Evolutionary conservation across 2,113 vertebrate genomes (phyloP), one percentile per base, ranked within the genome.

Genomic region (Rhinogobius similis): DNA sequence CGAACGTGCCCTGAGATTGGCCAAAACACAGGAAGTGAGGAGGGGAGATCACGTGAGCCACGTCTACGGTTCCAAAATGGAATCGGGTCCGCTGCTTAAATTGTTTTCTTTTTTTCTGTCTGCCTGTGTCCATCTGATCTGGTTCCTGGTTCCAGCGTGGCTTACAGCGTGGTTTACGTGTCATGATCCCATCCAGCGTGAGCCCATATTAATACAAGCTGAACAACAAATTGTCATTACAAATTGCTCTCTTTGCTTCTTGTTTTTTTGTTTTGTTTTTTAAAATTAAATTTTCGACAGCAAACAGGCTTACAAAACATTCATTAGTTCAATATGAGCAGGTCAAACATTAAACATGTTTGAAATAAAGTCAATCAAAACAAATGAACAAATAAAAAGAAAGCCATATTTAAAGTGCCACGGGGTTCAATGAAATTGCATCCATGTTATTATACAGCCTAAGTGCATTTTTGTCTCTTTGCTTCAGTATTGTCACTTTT

Each of bases 111-210:
- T 9, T 20, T 21, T 21, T 21, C 1, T n/a, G 2, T n/a, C 14
- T 21, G 8, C 21, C 20, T 39, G 32, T 10, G 48, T 20, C n/a
- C 26, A 41, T 32, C 13, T 11, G 16, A 16, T 23, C 23, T 56
- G 11, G 24, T 46, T 46, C 43, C 12, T 56, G 21, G 53, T 8
- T 87, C 43, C 81, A 78, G 84, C 81, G 84, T 88, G 88, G 86
- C 81, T 48, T 18, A 20, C 43, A 41, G 11, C 1, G 12, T 41
- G 43, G 13, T 16, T 46, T 46, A 7, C 8, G 43, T 46, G 43
- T 46, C 43, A 46, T 46, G 43, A 46, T 46, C 16, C 43, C 16
- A 18, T 18, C 43, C 43, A 46, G 20, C 16, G 16, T 46, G 43
- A 3, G 4, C 7, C 46, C 7, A n/a, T 16, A 2, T 50, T 2